A percentile compares a stretch with the other conserved stretches of the same genome.
phyloP scores from a whole-genome alignment of 1,140 invertebrate genomes.

The Trichogramma pretiosum region DNA sequence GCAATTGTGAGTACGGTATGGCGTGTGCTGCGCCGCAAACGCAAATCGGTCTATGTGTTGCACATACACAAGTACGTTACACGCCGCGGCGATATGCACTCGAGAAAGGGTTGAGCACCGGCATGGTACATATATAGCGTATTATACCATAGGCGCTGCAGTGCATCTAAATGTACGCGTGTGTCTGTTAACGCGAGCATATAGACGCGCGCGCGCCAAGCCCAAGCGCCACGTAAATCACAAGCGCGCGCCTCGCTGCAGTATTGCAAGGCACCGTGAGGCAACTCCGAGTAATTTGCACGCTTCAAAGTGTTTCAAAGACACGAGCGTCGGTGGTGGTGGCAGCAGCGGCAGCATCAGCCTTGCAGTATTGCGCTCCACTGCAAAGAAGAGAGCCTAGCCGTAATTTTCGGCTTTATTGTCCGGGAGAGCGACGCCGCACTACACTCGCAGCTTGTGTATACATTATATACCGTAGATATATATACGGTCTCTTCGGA shows the following conservation, averaged over 20 bases:
- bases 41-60: neutral
- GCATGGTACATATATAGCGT: no score
- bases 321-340: no score
- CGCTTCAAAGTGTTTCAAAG: neutral
- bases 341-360: no score
- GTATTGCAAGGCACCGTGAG: no score
- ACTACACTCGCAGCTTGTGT: no score
- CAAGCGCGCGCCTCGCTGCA: neutral
- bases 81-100: neutral
- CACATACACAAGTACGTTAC: neutral
- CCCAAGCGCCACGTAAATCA: slow-evolving; percentile 6
- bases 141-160: neutral
- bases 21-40: neutral
- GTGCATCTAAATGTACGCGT: neutral
- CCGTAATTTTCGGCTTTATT: slow-evolving; percentile 20
- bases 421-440: no score
- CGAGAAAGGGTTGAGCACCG: no score
- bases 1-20: no score
- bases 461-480: no score
- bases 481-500: no score
- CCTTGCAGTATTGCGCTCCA: no score
- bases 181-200: slow-evolving; percentile 5
- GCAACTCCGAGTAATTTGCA: slow-evolving; percentile 14
- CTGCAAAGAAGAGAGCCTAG: neutral
- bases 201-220: no score